These are phyloP conservation scores for Grallaria varia DNA, from an alignment of 2,113 vertebrate species.

Conservation along the genomic window DNA sequence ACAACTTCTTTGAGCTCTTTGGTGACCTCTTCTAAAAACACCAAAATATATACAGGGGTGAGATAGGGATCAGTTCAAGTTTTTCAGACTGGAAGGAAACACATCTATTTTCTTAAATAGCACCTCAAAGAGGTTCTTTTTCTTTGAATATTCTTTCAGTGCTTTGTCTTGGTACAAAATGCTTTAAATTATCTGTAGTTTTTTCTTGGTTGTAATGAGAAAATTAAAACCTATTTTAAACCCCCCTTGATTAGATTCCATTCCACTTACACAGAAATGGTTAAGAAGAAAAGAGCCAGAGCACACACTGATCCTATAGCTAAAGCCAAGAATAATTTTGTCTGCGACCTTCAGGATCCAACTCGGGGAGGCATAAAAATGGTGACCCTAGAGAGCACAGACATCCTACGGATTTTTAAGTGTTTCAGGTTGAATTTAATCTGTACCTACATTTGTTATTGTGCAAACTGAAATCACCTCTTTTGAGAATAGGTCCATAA, in stretches of 20 bases:
- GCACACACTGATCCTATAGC: background rate
- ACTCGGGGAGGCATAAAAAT: background rate
- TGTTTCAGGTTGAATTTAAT: background rate
- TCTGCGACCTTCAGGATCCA: background rate
- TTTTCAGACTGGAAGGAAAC: background rate
- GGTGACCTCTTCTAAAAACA: background rate
- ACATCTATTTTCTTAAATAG: background rate
- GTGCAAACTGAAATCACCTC: background rate
- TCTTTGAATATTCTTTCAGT: background rate
- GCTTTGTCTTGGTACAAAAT: background rate
- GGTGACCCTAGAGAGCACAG: background rate
- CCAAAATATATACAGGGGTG: background rate
- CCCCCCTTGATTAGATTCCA: background rate
- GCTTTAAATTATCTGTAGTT: background rate
- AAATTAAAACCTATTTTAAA: background rate
- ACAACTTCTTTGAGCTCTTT: background rate
- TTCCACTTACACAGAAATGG: background rate
- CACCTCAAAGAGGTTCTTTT: background rate
- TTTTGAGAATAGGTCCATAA: background rate
- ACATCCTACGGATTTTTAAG: background rate
- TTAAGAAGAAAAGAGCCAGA: slow-evolving; percentile 8
- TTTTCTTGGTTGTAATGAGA: background rate
- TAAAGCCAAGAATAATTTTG: slow-evolving; percentile 21
- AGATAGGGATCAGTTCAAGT: background rate
- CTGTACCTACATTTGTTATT: background rate